Evolutionary conservation across 1,140 invertebrate species (phyloP).

Genomic region (Penaeus vannamei): DNA sequence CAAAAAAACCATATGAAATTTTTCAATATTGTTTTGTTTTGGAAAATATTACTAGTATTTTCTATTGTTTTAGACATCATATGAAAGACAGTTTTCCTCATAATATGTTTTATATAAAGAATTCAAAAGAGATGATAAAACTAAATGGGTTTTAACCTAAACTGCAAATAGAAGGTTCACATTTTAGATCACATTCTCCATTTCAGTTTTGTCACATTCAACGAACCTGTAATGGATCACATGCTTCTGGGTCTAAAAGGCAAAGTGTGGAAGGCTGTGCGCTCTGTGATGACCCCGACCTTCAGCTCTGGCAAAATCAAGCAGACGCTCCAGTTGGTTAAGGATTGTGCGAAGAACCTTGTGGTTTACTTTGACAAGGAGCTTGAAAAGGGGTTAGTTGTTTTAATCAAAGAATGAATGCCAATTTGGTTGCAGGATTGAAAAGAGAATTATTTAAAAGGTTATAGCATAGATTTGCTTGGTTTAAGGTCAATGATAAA

Average conservation of each 20-base stretch:
- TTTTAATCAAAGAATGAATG: too few species aligned
- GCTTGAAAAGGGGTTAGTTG: conserved; percentile 50
- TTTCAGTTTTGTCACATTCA: conserved; percentile 66
- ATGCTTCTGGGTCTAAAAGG: conserved; percentile 68
- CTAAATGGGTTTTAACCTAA: background rate
- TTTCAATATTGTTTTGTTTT: too few species aligned
- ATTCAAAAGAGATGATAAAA: too few species aligned
- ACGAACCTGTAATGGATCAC: conserved; percentile 68
- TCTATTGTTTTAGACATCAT: too few species aligned
- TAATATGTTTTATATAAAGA: too few species aligned
- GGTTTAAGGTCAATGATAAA: too few species aligned
- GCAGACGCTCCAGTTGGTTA: conserved; percentile 63
- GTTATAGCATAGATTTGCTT: too few species aligned
- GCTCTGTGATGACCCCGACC: conserved; percentile 68
- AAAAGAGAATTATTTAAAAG: too few species aligned
- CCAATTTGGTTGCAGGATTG: too few species aligned
- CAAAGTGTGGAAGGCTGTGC: conserved; percentile 66
- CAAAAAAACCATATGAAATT: too few species aligned
- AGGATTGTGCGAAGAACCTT: conserved; percentile 66
- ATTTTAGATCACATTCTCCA: background rate
- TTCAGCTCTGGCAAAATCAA: conserved; percentile 69
- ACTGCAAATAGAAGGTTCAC: background rate
- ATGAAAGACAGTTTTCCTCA: too few species aligned
- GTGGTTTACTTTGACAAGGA: conserved; percentile 64
- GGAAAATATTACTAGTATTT: too few species aligned